A percentile compares a stretch with the other conserved stretches of the same genome.
These are phyloP conservation scores for Sesia apiformis DNA, from an alignment of 2,888 invertebrate species.

Conservation along the genomic window DNA sequence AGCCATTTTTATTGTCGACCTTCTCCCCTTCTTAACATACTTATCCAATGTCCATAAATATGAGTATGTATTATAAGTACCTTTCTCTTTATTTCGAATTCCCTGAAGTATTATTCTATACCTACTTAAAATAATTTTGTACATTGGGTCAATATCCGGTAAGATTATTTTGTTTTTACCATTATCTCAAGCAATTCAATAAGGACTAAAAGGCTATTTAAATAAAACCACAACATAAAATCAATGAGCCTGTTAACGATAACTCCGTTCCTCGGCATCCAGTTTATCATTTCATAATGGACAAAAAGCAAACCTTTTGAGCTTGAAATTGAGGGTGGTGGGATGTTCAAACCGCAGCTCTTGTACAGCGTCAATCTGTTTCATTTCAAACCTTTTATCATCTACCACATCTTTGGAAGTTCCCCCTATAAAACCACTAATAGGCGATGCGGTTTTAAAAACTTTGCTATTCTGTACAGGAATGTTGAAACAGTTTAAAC, in stretches of 20 bases:
- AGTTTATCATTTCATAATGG: constrained; percentile 12
- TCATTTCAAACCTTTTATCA: constrained; percentile 45
- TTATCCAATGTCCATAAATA: too few relatives aligned
- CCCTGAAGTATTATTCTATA: too few relatives aligned
- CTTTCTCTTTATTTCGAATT: too few relatives aligned
- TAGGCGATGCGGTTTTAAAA: constrained; percentile 49
- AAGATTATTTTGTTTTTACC: too few relatives aligned
- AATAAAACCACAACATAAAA: constrained; percentile 7
- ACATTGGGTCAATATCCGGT: too few relatives aligned
- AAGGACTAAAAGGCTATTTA: constrained; percentile 5
- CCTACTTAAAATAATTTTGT: too few relatives aligned
- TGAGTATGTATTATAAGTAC: too few relatives aligned
- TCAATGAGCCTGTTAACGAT: constrained; percentile 7
- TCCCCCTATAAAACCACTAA: constrained; percentile 48
- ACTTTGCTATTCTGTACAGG: constrained; percentile 23
- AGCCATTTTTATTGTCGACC: too few relatives aligned
- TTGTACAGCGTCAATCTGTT: constrained; percentile 25
- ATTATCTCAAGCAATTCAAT: too few relatives aligned
- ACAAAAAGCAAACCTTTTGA: constrained; percentile 12
- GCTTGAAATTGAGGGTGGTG: constrained; percentile 10
- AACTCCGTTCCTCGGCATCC: constrained; percentile 5
- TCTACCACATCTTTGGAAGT: constrained; percentile 42
- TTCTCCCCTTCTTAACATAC: too few relatives aligned
- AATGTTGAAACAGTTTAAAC: constrained; percentile 4
- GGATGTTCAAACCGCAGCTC: constrained; percentile 25